phyloP scores from a whole-genome alignment of 1,140 invertebrate species.

The Drosophila obscura region DNA sequence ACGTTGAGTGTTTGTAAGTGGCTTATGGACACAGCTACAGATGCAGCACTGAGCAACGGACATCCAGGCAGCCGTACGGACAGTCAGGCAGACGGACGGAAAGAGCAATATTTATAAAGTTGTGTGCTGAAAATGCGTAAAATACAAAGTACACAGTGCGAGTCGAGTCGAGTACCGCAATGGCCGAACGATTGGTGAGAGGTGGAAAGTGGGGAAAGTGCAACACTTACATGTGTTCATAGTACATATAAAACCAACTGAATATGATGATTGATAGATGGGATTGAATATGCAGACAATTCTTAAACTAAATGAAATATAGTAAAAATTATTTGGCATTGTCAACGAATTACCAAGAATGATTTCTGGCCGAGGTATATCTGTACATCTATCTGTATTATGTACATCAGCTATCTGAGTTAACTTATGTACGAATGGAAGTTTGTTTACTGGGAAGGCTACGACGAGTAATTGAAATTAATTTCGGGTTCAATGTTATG shows the following conservation, averaged over 20 bases:
- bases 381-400: conserved; percentile 2
- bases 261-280: conserved; percentile 44
- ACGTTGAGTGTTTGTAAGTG: conserved; percentile 71
- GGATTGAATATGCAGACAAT: conserved; percentile 22
- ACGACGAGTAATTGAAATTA: neutral
- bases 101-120: conserved; percentile 67
- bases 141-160: conserved; percentile 53
- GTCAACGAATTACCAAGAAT: conserved; percentile 14
- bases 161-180: neutral
- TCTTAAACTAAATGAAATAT: conserved; percentile 47
- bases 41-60: conserved; percentile 57
- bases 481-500: no score
- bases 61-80: neutral
- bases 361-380: conserved; percentile 15
- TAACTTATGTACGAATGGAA: conserved; percentile 24
- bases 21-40: conserved; percentile 63
- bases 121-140: conserved; percentile 68
- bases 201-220: conserved; percentile 18
- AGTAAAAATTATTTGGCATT: conserved; percentile 42
- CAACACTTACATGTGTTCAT: conserved; percentile 9
- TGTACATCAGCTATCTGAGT: conserved; percentile 22
- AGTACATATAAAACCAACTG: conserved; percentile 23
- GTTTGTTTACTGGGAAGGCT: neutral
- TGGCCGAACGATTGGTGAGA: neutral
- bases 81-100: neutral